A percentile compares a stretch with the other conserved stretches of the same genome.
These are phyloP conservation scores for Atractosteus spatula DNA, from an alignment of 2,113 vertebrate species.

Conservation along the genomic window DNA sequence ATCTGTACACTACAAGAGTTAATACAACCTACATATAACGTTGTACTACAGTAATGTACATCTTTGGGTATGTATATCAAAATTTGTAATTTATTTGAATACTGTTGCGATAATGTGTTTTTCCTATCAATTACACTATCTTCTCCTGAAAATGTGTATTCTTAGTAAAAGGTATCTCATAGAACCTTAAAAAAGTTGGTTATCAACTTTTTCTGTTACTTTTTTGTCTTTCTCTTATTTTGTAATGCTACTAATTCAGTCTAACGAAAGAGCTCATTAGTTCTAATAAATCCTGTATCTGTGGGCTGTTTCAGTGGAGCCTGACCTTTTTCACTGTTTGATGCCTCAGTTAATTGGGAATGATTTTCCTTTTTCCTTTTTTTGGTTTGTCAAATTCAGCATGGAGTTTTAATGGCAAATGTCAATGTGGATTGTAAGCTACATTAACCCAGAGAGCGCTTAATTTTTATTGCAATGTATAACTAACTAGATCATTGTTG, in stretches of 20 bases:
- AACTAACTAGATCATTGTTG: constrained; percentile 47
- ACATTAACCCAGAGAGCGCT: constrained; percentile 63
- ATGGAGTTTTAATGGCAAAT: constrained; percentile 78
- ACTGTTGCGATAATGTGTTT: no score
- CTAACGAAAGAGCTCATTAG: constrained; percentile 83
- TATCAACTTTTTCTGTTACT: no score
- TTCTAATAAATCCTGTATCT: constrained; percentile 55
- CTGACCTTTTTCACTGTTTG: constrained; percentile 89
- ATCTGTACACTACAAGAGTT: no score
- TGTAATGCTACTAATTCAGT: constrained; percentile 52
- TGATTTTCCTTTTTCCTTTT: constrained; percentile 66
- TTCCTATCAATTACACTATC: no score
- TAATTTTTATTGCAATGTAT: constrained; percentile 58
- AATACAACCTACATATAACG: no score
- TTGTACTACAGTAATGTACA: no score
- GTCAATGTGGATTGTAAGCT: constrained; percentile 76
- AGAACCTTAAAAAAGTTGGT: no score
- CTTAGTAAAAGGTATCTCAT: no score
- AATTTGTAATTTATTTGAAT: no score
- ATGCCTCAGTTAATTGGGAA: constrained; percentile 88
- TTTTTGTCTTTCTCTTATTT: neutral
- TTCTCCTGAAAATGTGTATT: no score
- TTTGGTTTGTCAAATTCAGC: constrained; percentile 63
- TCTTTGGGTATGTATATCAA: no score
- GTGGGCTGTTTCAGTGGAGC: constrained; percentile 61